These are phyloP conservation scores for Falco punctatus DNA, from an alignment of 2,113 vertebrate species.

Conservation along the genomic window DNA sequence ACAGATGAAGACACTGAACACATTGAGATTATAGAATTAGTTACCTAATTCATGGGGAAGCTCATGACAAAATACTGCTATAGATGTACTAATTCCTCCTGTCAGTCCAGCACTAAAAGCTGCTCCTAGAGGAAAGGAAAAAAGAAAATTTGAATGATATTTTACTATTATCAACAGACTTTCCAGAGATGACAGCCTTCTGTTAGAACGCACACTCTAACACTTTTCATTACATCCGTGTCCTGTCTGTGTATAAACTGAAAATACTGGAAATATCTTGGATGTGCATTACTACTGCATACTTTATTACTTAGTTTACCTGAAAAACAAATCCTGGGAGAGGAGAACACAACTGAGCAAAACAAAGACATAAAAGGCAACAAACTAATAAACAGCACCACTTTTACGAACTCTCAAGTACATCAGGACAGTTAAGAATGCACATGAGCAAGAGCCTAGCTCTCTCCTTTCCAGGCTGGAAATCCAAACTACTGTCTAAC, in stretches of 20 bases:
- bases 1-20: neutral
- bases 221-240: neutral
- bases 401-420: neutral
- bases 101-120: slow-evolving; percentile 95
- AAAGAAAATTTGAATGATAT: neutral
- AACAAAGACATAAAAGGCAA: neutral
- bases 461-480: neutral
- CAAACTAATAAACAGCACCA: neutral
- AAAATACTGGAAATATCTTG: neutral
- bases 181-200: neutral
- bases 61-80: slow-evolving; percentile 98
- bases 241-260: neutral
- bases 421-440: neutral
- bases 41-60: slow-evolving; percentile 98
- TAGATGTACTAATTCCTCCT: slow-evolving; percentile 96
- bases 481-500: neutral
- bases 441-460: neutral
- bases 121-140: slow-evolving; percentile 78
- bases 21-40: neutral
- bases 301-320: neutral
- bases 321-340: neutral
- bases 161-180: neutral
- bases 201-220: neutral
- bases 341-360: neutral
- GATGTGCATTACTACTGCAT: neutral